These are phyloP conservation scores for Hypselothyrea guttata DNA, from an alignment of 2,888 invertebrate species.

Conservation along the genomic window DNA sequence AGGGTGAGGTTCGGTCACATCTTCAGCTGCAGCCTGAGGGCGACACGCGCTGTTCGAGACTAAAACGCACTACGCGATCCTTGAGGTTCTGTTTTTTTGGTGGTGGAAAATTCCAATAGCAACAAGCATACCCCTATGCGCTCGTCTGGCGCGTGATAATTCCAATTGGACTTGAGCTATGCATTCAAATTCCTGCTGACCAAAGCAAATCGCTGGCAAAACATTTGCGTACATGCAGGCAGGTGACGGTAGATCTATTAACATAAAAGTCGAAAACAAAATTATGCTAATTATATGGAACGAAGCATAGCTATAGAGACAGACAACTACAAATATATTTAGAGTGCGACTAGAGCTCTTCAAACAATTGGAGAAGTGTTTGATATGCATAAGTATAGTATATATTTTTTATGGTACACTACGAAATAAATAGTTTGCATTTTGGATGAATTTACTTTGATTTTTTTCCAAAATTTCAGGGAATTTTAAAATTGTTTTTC, in stretches of 20 bases:
- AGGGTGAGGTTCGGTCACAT: constrained; percentile 25
- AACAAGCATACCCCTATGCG: constrained; percentile 74
- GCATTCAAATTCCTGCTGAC: constrained; percentile 24
- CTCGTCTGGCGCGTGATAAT: constrained; percentile 57
- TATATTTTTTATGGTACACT: no score
- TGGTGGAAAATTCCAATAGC: constrained; percentile 33
- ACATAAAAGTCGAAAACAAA: constrained; percentile 3
- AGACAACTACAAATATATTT: no score
- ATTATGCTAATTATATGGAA: constrained; percentile 1
- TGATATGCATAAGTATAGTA: no score
- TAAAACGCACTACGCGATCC: constrained; percentile 22
- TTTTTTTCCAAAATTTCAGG: no score
- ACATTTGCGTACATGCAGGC: constrained; percentile 52
- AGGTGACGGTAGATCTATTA: constrained; percentile 23
- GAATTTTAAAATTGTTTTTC: no score
- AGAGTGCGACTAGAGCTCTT: no score
- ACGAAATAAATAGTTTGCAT: no score
- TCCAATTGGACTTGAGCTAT: constrained; percentile 37
- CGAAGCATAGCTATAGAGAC: no score
- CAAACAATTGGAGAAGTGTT: no score
- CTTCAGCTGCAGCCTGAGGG: constrained; percentile 28
- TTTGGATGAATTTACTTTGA: no score
- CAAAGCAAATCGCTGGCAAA: constrained; percentile 29
- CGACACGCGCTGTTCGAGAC: constrained; percentile 57
- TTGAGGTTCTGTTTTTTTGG: constrained; percentile 28